A percentile compares a stretch with the other conserved stretches of the same genome.
These are phyloP conservation scores for Beris morrisii DNA, from an alignment of 2,888 invertebrate species.

Conservation along the genomic window DNA sequence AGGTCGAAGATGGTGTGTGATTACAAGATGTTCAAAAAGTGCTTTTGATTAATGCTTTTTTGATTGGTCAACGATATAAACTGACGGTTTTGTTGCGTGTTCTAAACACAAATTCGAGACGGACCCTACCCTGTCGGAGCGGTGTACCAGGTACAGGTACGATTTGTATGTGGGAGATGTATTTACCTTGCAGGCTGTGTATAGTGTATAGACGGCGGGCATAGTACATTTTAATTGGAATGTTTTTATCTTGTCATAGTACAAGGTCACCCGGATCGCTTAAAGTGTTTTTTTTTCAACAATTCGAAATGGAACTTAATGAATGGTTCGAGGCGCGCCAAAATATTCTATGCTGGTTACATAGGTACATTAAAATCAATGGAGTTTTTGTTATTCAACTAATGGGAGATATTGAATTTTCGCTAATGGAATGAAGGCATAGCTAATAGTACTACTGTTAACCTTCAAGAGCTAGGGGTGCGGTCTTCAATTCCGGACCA, in stretches of 20 bases:
- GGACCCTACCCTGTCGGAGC: not conserved
- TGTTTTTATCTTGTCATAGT: slow-evolving; percentile 18
- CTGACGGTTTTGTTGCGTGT: no score
- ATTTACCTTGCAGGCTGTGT: no score
- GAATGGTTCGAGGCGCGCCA: slow-evolving; percentile 11
- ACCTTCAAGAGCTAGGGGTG: no score
- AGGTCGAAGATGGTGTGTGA: slow-evolving; percentile 22
- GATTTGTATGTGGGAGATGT: not conserved
- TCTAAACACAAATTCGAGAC: not conserved
- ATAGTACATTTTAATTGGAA: slow-evolving; percentile 18
- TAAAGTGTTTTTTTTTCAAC: slow-evolving; percentile 21
- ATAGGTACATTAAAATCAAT: no score
- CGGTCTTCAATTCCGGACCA: no score
- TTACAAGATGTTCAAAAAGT: slow-evolving; percentile 6
- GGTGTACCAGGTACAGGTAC: not conserved
- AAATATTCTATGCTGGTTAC: not conserved
- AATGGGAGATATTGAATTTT: no score
- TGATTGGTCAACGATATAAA: slow-evolving; percentile 20
- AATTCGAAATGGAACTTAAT: slow-evolving; percentile 12
- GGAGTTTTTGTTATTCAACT: no score
- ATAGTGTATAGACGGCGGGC: not conserved
- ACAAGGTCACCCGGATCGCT: slow-evolving; percentile 17
- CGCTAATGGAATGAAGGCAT: no score
- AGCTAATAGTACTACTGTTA: no score
- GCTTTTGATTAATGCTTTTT: slow-evolving; percentile 28